These are phyloP conservation scores for Rhagonycha fulva DNA, from an alignment of 2,888 invertebrate genomes.

Conservation along the genomic window DNA sequence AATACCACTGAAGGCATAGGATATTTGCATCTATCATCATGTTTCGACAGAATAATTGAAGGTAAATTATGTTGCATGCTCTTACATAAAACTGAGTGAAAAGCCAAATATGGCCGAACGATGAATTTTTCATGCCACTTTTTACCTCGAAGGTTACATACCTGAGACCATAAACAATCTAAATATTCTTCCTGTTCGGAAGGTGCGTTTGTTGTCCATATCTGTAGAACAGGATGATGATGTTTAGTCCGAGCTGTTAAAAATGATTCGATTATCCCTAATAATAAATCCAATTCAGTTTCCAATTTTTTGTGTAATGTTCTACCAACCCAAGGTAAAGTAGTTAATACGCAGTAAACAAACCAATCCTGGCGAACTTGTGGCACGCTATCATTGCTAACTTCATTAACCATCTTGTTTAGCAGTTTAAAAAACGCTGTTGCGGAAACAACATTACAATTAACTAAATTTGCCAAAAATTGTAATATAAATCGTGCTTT, in stretches of 20 bases:
- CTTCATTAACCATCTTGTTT: constrained; percentile 92
- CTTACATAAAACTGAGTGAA: constrained; percentile 93
- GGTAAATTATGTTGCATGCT: constrained; percentile 95
- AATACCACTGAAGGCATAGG: constrained; percentile 95
- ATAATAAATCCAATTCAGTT: constrained; percentile 84
- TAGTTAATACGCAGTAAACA: constrained; percentile 86
- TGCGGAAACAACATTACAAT: constrained; percentile 94
- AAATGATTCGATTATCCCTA: constrained; percentile 90
- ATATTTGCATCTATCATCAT: constrained; percentile 86
- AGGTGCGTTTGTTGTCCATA: constrained; percentile 91
- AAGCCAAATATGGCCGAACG: constrained; percentile 91
- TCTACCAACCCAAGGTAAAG: constrained; percentile 94
- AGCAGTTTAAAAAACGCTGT: constrained; percentile 87
- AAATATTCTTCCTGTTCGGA: constrained; percentile 97
- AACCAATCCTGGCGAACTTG: constrained; percentile 84
- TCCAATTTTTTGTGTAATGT: constrained; percentile 97
- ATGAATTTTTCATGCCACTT: constrained; percentile 98
- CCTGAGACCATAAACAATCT: constrained; percentile 93
- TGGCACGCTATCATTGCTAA: constrained; percentile 91
- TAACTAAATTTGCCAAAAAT: constrained; percentile 95
- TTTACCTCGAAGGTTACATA: constrained; percentile 87
- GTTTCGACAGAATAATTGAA: constrained; percentile 87
- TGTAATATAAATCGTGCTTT: constrained; percentile 84
- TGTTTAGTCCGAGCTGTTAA: constrained; percentile 90
- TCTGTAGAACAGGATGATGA: constrained; percentile 89